A percentile compares a stretch with the other conserved stretches of the same genome.
Conservation (phyloP, 2,888 invertebrate genomes). For the Anaspis maculata region DNA sequence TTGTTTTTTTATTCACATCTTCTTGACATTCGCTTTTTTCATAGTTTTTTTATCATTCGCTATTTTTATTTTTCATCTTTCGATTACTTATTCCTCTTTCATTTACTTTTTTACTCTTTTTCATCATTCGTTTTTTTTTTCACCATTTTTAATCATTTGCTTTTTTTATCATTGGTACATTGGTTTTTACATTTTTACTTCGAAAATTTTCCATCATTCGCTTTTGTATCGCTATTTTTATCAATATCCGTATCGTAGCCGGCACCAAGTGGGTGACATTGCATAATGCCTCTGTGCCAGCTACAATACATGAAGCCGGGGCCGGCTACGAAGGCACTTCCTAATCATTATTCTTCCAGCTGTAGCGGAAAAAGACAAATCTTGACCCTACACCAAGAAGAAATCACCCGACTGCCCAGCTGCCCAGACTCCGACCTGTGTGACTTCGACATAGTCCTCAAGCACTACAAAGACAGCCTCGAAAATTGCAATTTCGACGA, state of each 20-base stretch:
- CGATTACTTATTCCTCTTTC: too few species aligned
- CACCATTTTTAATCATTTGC: too few species aligned
- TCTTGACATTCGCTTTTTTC: background rate
- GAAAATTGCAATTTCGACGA: conserved; percentile 58
- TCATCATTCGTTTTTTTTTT: too few species aligned
- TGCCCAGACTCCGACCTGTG: conserved; percentile 60
- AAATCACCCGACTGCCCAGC: conserved; percentile 56
- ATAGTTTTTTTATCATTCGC: background rate
- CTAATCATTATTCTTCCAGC: conserved; percentile 27
- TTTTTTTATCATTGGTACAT: too few species aligned
- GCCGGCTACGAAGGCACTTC: too few species aligned
- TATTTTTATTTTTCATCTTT: too few species aligned
- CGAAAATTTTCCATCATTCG: background rate
- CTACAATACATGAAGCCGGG: too few species aligned
- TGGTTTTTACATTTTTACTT: conserved; percentile 2
- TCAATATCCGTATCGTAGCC: too few species aligned
- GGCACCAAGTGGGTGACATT: too few species aligned
- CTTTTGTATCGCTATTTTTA: too few species aligned
- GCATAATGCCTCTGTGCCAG: too few species aligned
- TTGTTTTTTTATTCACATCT: background rate
- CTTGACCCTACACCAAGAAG: conserved; percentile 68
- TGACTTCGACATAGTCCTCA: conserved; percentile 49
- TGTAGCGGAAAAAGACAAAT: conserved; percentile 45
- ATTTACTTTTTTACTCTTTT: conserved; percentile 2
- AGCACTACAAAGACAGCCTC: conserved; percentile 52